Percentiles rank a stretch among this genome's conserved stretches.
These are phyloP conservation scores for Pandion haliaetus DNA, from an alignment of 2,113 vertebrate genomes.

Conservation along the genomic window DNA sequence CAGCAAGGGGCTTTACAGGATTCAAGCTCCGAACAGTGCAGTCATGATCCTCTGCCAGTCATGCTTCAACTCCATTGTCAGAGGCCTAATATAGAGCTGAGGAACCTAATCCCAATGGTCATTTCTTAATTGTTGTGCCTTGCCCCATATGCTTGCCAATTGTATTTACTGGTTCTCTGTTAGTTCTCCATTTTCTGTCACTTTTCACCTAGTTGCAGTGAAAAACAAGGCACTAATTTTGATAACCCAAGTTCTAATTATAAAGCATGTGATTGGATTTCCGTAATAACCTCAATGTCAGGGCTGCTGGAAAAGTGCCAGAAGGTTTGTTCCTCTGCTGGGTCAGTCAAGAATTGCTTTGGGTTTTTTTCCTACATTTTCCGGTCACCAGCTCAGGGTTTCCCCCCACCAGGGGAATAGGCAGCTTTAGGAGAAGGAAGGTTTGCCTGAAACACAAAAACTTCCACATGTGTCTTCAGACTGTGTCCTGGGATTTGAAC, in stretches of 20 bases:
- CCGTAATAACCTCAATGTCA: background rate
- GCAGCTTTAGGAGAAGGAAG: background rate
- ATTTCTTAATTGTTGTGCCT: background rate
- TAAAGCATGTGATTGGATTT: slow-evolving; percentile 1
- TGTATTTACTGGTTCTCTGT: background rate
- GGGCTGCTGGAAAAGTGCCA: background rate
- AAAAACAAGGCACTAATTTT: slow-evolving; percentile 25
- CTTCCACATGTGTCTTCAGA: background rate
- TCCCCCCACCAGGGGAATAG: background rate
- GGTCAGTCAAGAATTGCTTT: background rate
- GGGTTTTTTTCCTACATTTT: background rate
- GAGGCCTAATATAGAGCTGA: background rate
- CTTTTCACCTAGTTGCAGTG: background rate
- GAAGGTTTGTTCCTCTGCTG: background rate
- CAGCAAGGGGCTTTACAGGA: background rate
- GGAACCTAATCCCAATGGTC: background rate
- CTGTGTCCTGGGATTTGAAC: background rate
- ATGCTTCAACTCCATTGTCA: background rate
- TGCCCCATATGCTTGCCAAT: background rate
- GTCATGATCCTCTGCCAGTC: slow-evolving; percentile 26
- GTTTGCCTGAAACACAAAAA: background rate
- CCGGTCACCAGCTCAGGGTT: background rate
- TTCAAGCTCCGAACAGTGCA: background rate
- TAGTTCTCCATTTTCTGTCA: slow-evolving; percentile 8
- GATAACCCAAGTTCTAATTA: slow-evolving; percentile 9